Conservation (phyloP, 2,113 vertebrate species). For the Tretioscincus oriximinensis region DNA sequence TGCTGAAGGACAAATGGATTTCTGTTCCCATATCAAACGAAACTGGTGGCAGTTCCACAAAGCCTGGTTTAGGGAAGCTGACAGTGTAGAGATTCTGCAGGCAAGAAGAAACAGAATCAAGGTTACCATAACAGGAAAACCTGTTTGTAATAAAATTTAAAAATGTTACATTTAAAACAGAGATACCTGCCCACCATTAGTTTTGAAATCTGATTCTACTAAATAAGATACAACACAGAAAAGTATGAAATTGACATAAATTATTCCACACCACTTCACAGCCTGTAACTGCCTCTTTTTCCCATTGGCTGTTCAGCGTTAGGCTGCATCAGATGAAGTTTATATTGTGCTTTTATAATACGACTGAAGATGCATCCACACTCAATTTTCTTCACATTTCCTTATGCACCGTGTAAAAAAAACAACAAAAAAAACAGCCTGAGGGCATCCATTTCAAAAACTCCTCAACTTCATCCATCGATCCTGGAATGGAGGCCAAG, state of each 20-base stretch:
- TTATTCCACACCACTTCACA: neutral
- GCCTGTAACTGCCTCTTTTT: neutral
- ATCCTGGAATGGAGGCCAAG: too few relatives aligned
- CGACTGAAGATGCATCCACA: too few relatives aligned
- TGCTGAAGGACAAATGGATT: slow-evolving; percentile 97
- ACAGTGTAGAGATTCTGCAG: slow-evolving; percentile 90
- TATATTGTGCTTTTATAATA: too few relatives aligned
- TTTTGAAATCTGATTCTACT: slow-evolving; percentile 17
- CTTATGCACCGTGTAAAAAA: too few relatives aligned
- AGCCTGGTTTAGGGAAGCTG: slow-evolving; percentile 90
- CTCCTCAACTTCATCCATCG: too few relatives aligned
- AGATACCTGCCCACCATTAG: slow-evolving; percentile 36
- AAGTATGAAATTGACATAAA: neutral
- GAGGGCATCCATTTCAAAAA: too few relatives aligned
- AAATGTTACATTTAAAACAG: slow-evolving; percentile 34
- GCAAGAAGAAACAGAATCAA: slow-evolving; percentile 23
- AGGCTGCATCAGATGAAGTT: too few relatives aligned
- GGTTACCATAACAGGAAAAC: slow-evolving; percentile 10
- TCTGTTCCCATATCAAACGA: slow-evolving; percentile 81
- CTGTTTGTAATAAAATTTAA: slow-evolving; percentile 3
- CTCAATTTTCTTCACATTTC: too few relatives aligned
- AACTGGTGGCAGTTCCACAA: slow-evolving; percentile 83
- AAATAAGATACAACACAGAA: neutral
- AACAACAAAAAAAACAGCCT: too few relatives aligned
- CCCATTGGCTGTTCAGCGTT: neutral